Evolutionary conservation across 2,797 vertebrate genomes (phyloP).

Genomic region (Aldrovandia affinis): DNA sequence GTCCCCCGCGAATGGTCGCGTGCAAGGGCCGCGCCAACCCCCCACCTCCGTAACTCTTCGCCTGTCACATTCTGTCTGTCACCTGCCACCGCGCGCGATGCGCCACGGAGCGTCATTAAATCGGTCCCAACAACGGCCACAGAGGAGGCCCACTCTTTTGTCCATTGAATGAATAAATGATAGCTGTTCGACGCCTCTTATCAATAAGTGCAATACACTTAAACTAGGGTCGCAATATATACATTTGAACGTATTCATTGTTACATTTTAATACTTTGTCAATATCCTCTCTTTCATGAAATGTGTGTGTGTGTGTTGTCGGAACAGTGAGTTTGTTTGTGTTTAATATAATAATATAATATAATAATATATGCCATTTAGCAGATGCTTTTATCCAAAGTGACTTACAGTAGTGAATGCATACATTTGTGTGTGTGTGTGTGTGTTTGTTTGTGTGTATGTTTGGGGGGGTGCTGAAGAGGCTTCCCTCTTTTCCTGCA

Average conservation of each 20-base stretch:
- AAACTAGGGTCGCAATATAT: too few species aligned
- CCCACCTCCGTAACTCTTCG: background rate
- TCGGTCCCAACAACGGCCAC: background rate
- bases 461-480: slow-evolving; percentile 38
- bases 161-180: background rate
- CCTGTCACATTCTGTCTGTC: background rate
- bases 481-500: background rate
- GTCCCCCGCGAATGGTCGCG: background rate
- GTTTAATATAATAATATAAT: too few species aligned
- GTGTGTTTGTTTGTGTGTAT: slow-evolving; percentile 12
- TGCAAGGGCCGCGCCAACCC: background rate
- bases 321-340: background rate
- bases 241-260: background rate
- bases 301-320: background rate
- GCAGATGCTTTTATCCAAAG: too few species aligned
- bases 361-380: too few species aligned
- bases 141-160: background rate
- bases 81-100: background rate
- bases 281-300: background rate
- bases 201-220: too few species aligned
- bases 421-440: slow-evolving; percentile 23
- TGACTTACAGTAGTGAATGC: too few species aligned
- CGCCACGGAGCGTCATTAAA: background rate
- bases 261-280: background rate
- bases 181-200: background rate